phyloP scores from a whole-genome alignment of 2,888 invertebrate species.

The Caenorhabditis parvicauda region DNA sequence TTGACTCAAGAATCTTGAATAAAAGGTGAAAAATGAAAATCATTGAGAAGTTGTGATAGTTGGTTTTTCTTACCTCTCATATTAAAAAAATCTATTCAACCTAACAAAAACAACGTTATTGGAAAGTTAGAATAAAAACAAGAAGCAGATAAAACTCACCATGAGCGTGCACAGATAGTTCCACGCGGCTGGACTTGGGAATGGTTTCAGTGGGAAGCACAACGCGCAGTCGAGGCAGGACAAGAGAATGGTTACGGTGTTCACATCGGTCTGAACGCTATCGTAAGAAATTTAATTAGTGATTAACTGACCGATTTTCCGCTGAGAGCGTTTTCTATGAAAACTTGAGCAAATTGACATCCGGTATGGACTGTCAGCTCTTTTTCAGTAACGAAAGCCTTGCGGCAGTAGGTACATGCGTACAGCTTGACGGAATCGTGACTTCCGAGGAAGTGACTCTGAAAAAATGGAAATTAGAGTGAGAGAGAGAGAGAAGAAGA shows the following conservation, averaged over 20 bases:
- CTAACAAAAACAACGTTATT: too few species aligned
- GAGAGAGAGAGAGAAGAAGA: too few species aligned
- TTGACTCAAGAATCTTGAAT: too few species aligned
- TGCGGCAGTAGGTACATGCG: conserved; percentile 13
- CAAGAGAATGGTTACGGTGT: conserved; percentile 15
- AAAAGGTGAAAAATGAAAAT: too few species aligned
- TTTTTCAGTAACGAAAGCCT: conserved; percentile 1
- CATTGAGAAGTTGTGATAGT: too few species aligned
- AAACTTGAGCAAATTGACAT: conserved; percentile 2
- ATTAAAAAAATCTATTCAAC: too few species aligned
- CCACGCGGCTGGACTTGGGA: conserved; percentile 8
- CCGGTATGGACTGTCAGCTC: conserved; percentile 11
- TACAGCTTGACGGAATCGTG: conserved; percentile 16
- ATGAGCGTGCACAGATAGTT: conserved; percentile 6
- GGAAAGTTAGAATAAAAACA: too few species aligned
- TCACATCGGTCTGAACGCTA: conserved; percentile 7
- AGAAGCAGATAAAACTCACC: not conserved
- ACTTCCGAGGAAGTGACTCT: conserved; percentile 7
- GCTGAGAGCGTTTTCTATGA: not conserved
- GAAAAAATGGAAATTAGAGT: too few species aligned
- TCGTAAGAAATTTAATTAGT: too few species aligned
- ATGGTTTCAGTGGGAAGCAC: conserved; percentile 16
- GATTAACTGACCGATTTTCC: too few species aligned
- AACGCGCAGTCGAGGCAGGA: conserved; percentile 28
- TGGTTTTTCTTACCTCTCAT: too few species aligned